A percentile compares a stretch with the other conserved stretches of the same genome.
These are phyloP conservation scores for Drosophila monieri DNA, from an alignment of 2,888 invertebrate genomes.

Conservation along the genomic window DNA sequence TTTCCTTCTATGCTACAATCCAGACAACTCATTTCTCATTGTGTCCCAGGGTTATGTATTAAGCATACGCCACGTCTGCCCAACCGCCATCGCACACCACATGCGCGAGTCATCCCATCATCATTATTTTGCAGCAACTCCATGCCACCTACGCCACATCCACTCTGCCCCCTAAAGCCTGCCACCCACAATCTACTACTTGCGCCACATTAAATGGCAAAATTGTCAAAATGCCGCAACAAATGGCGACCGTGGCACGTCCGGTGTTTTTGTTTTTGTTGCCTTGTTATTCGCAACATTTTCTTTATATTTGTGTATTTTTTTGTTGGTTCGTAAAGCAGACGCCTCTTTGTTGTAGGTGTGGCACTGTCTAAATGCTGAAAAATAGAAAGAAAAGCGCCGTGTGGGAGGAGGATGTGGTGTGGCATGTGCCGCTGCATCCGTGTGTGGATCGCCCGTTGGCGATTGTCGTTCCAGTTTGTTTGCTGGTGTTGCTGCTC, in stretches of 20 bases:
- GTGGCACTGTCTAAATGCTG: slow-evolving; percentile 24
- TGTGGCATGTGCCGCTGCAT: slow-evolving; percentile 10
- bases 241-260: slow-evolving; percentile 59
- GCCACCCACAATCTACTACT: slow-evolving; percentile 11
- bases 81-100: slow-evolving; percentile 11
- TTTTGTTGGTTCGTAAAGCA: slow-evolving; percentile 17
- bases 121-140: slow-evolving; percentile 1
- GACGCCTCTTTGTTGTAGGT: slow-evolving; percentile 38
- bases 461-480: slow-evolving; percentile 50
- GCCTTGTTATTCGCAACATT: slow-evolving; percentile 21
- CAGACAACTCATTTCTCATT: slow-evolving; percentile 28
- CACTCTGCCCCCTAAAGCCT: slow-evolving; percentile 7
- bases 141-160: not conserved
- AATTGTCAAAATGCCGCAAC: slow-evolving; percentile 68
- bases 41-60: slow-evolving; percentile 30
- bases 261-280: slow-evolving; percentile 38
- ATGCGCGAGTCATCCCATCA: slow-evolving; percentile 26
- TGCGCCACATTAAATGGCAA: slow-evolving; percentile 55
- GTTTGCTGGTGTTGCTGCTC: slow-evolving; percentile 29
- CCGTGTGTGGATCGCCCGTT: slow-evolving; percentile 30
- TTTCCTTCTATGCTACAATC: not conserved
- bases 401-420: not conserved
- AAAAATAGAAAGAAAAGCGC: slow-evolving; percentile 1
- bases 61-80: slow-evolving; percentile 41
- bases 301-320: not conserved